Conservation (phyloP, 2,888 invertebrate species). For the Penaeus monodon region DNA sequence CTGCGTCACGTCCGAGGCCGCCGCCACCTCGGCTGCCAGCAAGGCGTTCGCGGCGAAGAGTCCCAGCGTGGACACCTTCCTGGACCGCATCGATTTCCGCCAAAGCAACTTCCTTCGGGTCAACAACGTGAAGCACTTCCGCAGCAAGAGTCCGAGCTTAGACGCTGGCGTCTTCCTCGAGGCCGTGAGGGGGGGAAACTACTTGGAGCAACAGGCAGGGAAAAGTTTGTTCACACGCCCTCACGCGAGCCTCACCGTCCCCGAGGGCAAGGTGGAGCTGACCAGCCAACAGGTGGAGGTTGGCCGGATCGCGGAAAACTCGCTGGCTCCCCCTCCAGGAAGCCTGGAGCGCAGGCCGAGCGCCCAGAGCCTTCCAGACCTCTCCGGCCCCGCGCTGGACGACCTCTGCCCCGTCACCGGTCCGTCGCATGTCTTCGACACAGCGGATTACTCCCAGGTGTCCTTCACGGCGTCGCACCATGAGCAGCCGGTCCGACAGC, state of each 20-base stretch:
- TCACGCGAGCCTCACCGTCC: not conserved
- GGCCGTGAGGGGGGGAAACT: constrained; percentile 19
- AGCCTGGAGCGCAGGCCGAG: constrained; percentile 48
- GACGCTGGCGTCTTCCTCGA: constrained; percentile 44
- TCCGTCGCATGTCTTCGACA: not conserved
- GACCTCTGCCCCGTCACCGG: constrained; percentile 53
- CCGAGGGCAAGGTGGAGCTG: constrained; percentile 16
- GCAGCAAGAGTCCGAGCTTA: constrained; percentile 46
- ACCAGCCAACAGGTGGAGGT: not conserved
- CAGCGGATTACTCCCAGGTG: constrained; percentile 6
- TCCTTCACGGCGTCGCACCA: not conserved
- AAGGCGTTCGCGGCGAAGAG: constrained; percentile 2
- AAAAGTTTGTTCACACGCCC: not conserved
- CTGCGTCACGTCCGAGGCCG: constrained; percentile 7
- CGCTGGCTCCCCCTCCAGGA: not conserved
- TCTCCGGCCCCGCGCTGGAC: constrained; percentile 57
- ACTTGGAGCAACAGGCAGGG: not conserved
- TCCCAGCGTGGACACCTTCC: constrained; percentile 30
- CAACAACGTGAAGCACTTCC: constrained; percentile 22
- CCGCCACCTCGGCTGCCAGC: not conserved
- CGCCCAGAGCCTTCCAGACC: constrained; percentile 62
- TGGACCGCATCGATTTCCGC: not conserved
- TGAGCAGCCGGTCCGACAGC: not conserved
- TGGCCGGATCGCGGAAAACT: not conserved
- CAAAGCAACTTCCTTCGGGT: constrained; percentile 8